phyloP scores from a whole-genome alignment of 2,113 vertebrate species.

The Cyanoderma ruficeps region DNA sequence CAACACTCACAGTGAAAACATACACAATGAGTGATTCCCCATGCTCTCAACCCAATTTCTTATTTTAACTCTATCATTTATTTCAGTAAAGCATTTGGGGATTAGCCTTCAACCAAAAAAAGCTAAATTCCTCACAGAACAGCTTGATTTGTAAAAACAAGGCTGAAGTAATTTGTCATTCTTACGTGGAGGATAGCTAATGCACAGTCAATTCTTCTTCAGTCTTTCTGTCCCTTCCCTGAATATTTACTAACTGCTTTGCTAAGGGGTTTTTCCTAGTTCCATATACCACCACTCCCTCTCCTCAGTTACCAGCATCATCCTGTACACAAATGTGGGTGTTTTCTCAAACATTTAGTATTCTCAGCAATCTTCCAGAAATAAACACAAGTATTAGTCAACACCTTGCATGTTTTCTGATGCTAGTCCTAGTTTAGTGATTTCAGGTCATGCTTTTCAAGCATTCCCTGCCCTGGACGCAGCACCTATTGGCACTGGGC shows the following conservation, averaged over 20 bases:
- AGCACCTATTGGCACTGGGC: neutral
- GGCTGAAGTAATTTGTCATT: neutral
- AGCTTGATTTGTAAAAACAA: neutral
- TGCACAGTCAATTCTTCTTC: neutral
- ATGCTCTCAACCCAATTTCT: slow-evolving; percentile 14
- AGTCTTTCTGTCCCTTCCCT: neutral
- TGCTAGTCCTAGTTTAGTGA: neutral
- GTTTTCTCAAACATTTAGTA: neutral
- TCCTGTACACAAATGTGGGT: neutral
- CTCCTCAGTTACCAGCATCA: neutral
- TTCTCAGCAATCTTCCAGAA: neutral
- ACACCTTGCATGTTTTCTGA: neutral
- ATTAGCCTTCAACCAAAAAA: slow-evolving; percentile 33
- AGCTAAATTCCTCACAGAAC: neutral
- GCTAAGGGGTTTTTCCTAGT: neutral
- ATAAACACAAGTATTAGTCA: neutral
- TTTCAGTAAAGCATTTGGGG: slow-evolving; percentile 22
- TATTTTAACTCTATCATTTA: slow-evolving; percentile 36
- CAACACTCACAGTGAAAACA: neutral
- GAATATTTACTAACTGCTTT: neutral
- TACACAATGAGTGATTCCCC: neutral
- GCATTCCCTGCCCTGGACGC: neutral
- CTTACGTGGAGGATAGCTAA: neutral
- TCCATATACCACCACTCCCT: neutral
- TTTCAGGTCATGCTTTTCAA: neutral